Conservation (phyloP, 1,140 invertebrate genomes). For the Schlechtendalia chinensis region DNA sequence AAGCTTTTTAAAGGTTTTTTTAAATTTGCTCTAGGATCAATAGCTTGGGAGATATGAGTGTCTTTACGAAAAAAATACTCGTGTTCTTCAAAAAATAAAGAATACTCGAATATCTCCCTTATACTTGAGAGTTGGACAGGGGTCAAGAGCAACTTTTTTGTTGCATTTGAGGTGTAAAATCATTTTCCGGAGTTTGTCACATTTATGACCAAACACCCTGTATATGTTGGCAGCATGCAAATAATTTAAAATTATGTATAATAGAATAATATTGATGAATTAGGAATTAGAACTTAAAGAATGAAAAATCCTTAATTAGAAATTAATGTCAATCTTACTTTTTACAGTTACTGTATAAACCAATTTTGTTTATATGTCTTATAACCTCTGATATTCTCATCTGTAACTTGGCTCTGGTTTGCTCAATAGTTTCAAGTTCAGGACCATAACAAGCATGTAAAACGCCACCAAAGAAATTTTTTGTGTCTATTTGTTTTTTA, state of each 20-base stretch:
- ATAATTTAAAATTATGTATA: too few species aligned
- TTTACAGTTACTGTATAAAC: not conserved
- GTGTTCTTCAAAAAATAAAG: too few species aligned
- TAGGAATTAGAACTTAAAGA: not conserved
- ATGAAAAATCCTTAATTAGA: not conserved
- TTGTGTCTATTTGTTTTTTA: slow-evolving; percentile 77
- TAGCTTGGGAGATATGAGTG: too few species aligned
- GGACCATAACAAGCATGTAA: slow-evolving; percentile 89
- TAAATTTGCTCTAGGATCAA: too few species aligned
- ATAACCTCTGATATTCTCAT: slow-evolving; percentile 67
- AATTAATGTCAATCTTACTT: not conserved
- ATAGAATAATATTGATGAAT: not conserved
- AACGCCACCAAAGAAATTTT: slow-evolving; percentile 80
- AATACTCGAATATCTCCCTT: too few species aligned
- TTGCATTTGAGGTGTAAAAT: too few species aligned
- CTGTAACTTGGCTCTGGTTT: slow-evolving; percentile 73
- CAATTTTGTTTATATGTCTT: slow-evolving; percentile 50
- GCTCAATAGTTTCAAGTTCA: slow-evolving; percentile 74
- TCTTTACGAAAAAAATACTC: too few species aligned
- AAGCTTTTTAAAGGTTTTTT: too few species aligned
- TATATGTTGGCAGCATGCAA: not conserved
- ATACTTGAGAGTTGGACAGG: too few species aligned
- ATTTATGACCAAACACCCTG: too few species aligned
- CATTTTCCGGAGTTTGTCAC: too few species aligned
- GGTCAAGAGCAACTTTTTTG: too few species aligned